A percentile compares a stretch with the other conserved stretches of the same genome.
Conservation (phyloP, 2,888 invertebrate species). For the Macrostomum cliftonense region DNA sequence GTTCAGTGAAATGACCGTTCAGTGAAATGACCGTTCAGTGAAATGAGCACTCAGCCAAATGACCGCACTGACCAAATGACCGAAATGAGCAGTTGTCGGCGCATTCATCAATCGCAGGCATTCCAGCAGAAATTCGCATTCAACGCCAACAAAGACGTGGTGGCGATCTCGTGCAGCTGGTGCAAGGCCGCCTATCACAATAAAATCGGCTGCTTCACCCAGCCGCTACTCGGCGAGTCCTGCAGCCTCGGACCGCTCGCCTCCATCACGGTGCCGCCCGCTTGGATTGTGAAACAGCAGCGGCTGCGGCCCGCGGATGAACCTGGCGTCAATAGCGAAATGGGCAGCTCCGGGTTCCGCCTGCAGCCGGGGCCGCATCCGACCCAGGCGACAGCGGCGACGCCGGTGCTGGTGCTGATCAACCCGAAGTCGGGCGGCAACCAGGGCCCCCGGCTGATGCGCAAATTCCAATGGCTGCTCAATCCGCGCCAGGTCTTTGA, state of each 20-base stretch:
- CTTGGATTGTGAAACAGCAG: conserved; percentile 87
- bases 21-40: too few relatives aligned
- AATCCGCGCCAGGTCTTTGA: conserved; percentile 92
- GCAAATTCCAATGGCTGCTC: conserved; percentile 89
- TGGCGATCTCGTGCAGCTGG: conserved; percentile 82
- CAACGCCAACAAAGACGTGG: conserved; percentile 56
- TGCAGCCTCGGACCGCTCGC: conserved; percentile 62
- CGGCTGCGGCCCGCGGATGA: too few relatives aligned
- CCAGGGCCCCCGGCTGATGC: conserved; percentile 78
- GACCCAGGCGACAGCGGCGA: not conserved
- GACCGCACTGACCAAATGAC: too few relatives aligned
- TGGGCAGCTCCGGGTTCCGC: too few relatives aligned
- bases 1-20: too few relatives aligned
- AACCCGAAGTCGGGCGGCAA: conserved; percentile 97
- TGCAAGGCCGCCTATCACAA: conserved; percentile 84
- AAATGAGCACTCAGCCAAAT: too few relatives aligned
- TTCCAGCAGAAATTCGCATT: conserved; percentile 72
- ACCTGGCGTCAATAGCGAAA: too few relatives aligned
- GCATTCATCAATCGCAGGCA: conserved; percentile 47
- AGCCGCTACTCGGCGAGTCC: conserved; percentile 58
- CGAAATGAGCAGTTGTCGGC: too few relatives aligned
- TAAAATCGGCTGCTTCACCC: conserved; percentile 72
- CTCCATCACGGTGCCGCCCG: conserved; percentile 73
- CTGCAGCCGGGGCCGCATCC: conserved; percentile 8
- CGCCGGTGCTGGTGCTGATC: conserved; percentile 61